A percentile compares a stretch with the other conserved stretches of the same genome.
Conservation (phyloP, 2,888 invertebrate species). For the Papilio gigon region DNA sequence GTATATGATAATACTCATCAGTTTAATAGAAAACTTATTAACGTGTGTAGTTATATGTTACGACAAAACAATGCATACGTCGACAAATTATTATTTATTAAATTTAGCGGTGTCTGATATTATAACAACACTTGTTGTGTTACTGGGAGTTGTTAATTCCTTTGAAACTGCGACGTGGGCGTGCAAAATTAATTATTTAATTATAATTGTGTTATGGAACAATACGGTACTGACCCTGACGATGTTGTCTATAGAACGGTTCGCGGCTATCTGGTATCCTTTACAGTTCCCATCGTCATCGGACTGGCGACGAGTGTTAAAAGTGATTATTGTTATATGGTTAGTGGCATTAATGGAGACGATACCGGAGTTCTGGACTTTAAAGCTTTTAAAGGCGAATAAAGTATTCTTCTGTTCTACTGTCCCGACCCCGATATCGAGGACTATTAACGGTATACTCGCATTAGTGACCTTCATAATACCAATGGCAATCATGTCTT, state of each 20-base stretch:
- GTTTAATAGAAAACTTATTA: conserved; percentile 48
- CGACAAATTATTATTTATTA: conserved; percentile 41
- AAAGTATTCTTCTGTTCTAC: conserved; percentile 46
- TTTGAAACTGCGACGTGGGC: conserved; percentile 40
- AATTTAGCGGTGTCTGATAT: conserved; percentile 41
- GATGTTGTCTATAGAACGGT: conserved; percentile 50
- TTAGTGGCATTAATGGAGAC: conserved; percentile 50
- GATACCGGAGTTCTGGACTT: conserved; percentile 47
- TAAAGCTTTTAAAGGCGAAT: conserved; percentile 47
- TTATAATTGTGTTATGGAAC: conserved; percentile 48
- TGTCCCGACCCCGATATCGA: conserved; percentile 41
- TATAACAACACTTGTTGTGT: conserved; percentile 44
- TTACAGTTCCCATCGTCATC: conserved; percentile 44
- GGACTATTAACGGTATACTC: conserved; percentile 44
- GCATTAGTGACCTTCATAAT: conserved; percentile 49
- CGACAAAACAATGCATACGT: conserved; percentile 40
- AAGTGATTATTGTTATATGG: conserved; percentile 48
- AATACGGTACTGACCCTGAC: conserved; percentile 50
- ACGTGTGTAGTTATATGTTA: conserved; percentile 50
- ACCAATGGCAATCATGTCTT: conserved; percentile 50
- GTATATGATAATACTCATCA: conserved; percentile 17
- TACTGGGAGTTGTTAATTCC: conserved; percentile 44
- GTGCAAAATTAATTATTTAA: conserved; percentile 48
- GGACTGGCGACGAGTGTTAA: conserved; percentile 46
- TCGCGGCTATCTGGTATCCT: conserved; percentile 51